Base-by-base conservation (phyloP, 64 coral and sea anemone species). In the Astreopora myriophthalma region DNA sequence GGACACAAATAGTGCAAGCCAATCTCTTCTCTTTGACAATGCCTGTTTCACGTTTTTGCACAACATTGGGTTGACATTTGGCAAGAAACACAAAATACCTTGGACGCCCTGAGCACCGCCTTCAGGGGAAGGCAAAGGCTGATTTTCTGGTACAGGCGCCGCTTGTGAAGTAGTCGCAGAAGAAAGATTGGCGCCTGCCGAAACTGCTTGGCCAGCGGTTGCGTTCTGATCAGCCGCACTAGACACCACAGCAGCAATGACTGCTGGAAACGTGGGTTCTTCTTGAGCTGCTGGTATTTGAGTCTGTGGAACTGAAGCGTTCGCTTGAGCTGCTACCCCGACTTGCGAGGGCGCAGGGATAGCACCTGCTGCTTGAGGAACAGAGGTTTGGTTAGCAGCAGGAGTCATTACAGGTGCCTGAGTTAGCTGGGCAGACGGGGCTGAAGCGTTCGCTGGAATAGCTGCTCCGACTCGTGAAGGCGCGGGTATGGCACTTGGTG, bases 161-260 rank as follows among this genome's bases (percentile, higher is more conserved):
- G 83, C 70, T n/a, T 32, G 82, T 24, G 27, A 29, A 57, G 85
- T 6, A 55, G 69, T n/a, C 49, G 69, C 30, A 61, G 40, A 31
- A 34, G 86, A 13, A 34, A 71, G 70, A 33, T 3, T 22, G 34
- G 57, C 57, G 12, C 7, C 86, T 38, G 57, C 20, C 8, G 48
- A 42, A 28, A 32, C 71, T 52, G 75, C 8, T 71, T 68, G 39
- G 7, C 20, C 33, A 52, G 92, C 30, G 32, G 46, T 39, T 71
- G 13, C 42, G 34, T 76, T 74, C 87, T 88, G 92, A 23, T 14
- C 67, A 51, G 87, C 69, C 3, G 79, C 49, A 14, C 51, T 55
- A 61, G 39, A 67, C 16, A 63, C 57, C 31, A 11, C 58, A 22
- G 80, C 25, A 37, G 57, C 55, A 4, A 20, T 66, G 80, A 19